Conservation (phyloP, 2,888 invertebrate genomes). For the Mimas tiliae region DNA sequence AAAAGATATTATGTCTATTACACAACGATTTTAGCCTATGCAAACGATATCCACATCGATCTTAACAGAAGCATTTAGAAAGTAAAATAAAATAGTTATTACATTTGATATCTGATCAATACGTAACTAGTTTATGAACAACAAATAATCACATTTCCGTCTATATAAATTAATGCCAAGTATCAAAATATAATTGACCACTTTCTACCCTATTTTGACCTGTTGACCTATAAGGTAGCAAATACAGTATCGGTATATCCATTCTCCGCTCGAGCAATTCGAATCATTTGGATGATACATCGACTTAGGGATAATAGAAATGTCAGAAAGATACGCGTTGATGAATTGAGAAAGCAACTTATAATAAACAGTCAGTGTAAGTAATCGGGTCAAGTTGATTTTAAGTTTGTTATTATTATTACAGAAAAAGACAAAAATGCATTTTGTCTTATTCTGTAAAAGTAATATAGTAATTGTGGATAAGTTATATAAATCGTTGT, state of each 20-base stretch:
- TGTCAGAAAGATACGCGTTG: background rate
- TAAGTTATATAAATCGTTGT: too few relatives aligned
- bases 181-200: constrained; percentile 28
- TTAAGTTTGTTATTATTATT: too few relatives aligned
- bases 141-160: constrained; percentile 2
- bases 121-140: background rate
- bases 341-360: background rate
- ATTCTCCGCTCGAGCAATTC: constrained; percentile 31
- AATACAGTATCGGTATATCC: constrained; percentile 30
- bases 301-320: constrained; percentile 21
- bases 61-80: background rate
- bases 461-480: too few relatives aligned
- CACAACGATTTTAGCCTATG: too few relatives aligned
- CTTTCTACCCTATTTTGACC: constrained; percentile 32
- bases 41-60: background rate
- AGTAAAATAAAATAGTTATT: background rate
- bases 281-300: constrained; percentile 26
- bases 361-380: too few relatives aligned
- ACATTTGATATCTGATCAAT: background rate
- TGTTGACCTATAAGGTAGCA: constrained; percentile 33
- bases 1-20: too few relatives aligned
- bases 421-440: too few relatives aligned
- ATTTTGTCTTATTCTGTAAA: too few relatives aligned
- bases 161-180: background rate
- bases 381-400: background rate